Conservation (phyloP, 1,140 invertebrate genomes). For the Lanistes nyassanus region DNA sequence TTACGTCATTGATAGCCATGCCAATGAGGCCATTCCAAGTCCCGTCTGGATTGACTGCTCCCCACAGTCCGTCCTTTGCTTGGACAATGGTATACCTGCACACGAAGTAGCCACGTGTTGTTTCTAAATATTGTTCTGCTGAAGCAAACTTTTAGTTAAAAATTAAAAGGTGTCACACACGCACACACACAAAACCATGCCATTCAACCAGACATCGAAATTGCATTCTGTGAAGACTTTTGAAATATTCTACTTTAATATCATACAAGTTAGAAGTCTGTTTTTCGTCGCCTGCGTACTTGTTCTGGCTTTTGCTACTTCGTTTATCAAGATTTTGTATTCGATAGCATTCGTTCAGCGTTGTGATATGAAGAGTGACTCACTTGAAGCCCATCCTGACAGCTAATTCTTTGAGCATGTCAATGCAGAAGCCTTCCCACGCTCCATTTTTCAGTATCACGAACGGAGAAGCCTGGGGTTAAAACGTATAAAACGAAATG, state of each 20-base stretch:
- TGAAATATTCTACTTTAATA: too few species aligned
- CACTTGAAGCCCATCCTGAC: slow-evolving; percentile 60
- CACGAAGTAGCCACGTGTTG: slow-evolving; percentile 1
- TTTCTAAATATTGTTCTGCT: too few species aligned
- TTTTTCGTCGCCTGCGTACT: too few species aligned
- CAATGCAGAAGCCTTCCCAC: slow-evolving; percentile 48
- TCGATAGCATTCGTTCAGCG: not conserved
- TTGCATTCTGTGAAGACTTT: not conserved
- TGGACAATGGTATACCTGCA: slow-evolving; percentile 52
- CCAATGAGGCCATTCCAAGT: slow-evolving; percentile 67
- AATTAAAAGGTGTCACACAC: too few species aligned
- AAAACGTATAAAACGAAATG: not conserved
- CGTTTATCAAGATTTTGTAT: too few species aligned
- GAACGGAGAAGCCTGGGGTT: slow-evolving; percentile 37
- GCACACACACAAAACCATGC: too few species aligned
- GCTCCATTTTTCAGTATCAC: slow-evolving; percentile 18
- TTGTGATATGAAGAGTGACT: not conserved
- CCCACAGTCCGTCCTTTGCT: slow-evolving; percentile 63
- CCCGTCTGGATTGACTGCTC: slow-evolving; percentile 52
- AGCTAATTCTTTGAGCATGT: slow-evolving; percentile 55
- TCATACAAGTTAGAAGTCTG: too few species aligned
- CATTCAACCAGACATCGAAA: too few species aligned
- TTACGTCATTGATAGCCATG: slow-evolving; percentile 58
- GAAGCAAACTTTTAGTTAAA: too few species aligned
- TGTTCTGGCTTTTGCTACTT: too few species aligned